Evolutionary conservation across 2,113 vertebrate genomes (phyloP), one percentile per base, ranked within the genome.

Genomic region (Hylia prasina): DNA sequence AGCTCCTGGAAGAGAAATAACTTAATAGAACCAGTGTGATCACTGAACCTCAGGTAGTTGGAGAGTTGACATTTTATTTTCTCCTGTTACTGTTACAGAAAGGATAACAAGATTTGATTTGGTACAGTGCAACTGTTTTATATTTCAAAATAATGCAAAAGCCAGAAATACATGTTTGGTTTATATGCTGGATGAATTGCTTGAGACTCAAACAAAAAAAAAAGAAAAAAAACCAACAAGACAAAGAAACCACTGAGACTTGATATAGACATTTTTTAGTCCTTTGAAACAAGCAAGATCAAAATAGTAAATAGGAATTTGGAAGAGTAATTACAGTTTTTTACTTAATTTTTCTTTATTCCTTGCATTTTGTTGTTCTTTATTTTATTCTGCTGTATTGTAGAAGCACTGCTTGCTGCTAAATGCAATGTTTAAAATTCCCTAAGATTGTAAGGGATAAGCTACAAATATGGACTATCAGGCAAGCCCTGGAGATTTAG

Each of bases 401-500:
- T 66, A 69, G 70, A 47, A 87, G 84, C 61, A 73, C 91, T 87
- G 54, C 77, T 94, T 88, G 65, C 65, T 95, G 77, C 75, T 96
- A 95, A 95, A 95, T 85, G 89, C 54, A 95, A 61, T 97, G 92
- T 97, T 98, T 98, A 97, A 97, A 98, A 97, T 97, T 97, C 96
- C 96, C 48, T 97, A 97, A 98, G 96, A 98, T 98, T 93, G 91
- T 97, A 92, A 97, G 94, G 97, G 98, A 98, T 98, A 98, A 98
- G 94, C 97, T 95, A 97, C 95, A 96, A 97, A 97, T 97, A 90
- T 96, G 94, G 96, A 98, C 97, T 96, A 86, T 97, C 95, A 95
- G 93, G 93, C 95, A 97, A 97, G 96, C 96, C 85, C 93, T 94
- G 94, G 98, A 98, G 98, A 98, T 98, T 98, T 98, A 96, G 97